Base-by-base conservation (phyloP, 1,140 invertebrate species). In the Rhyacophila brunnea region DNA sequence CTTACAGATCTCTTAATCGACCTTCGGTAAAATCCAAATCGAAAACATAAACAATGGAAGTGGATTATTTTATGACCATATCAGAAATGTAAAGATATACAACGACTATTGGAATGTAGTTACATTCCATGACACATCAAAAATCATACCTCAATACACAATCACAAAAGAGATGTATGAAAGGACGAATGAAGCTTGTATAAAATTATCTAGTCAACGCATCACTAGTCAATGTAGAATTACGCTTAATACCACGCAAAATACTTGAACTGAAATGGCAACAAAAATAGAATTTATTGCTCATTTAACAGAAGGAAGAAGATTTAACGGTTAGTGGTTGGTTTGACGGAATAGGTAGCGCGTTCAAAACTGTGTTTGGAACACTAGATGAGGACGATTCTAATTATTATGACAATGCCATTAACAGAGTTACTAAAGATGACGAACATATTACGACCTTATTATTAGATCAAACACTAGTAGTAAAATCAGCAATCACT, bases 301-400 rank as follows among this genome's bases (percentile, higher is more conserved):
- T n/a, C n/a, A n/a, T n/a, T n/a, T n/a, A n/a, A n/a, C n/a, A n/a
- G n/a, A n/a, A n/a, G 48, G 35, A 10, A 35, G 20, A 11, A 6
- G 28, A 32, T 23, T 35, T n/a, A 56, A 56, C 47, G 18, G n/a
- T n/a, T n/a, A n/a, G 54, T 32, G 54, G 54, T 14, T 48, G 54
- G 54, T 56, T 56, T 47, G 54, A 56, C 14, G 54, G 54, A 10
- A 49, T 56, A 5, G 54, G 54, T 7, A 36, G n/a, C 11, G 18
- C n/a, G 4, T 46, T 56, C 14, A 56, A 56, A 56, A 56, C 54
- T 9, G 2, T 56, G 7, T 48, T 56, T 46, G 53, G 53, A 34
- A 56, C 53, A 48, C 14, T 56, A 34, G 53, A 56, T 32, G 17
- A 20, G 1, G 44, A 19, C 13, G 54, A 56, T 46, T 43, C 54